Base-by-base conservation (phyloP, 2,888 invertebrate genomes). In the Parnassius mnemosyne region DNA sequence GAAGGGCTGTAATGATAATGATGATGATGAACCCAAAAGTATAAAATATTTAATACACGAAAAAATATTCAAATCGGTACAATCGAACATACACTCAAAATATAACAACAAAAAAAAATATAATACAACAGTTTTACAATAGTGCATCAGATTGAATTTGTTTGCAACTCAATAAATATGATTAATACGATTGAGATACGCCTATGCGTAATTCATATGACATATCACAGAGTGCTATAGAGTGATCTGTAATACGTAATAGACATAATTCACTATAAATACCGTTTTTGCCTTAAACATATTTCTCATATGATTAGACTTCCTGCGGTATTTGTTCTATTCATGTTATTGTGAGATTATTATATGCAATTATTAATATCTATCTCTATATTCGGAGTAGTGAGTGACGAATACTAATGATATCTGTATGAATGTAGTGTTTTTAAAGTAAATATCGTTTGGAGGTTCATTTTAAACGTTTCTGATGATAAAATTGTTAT, bases 221-320 rank as follows among this genome's bases (percentile, higher is more conserved):
- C 34, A 34, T 34, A 34, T 7, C 1, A 34, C 34, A 34, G 34
- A 34, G 34, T 34, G 34, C 34, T 34, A 7, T 57, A 10, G 12
- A 34, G 11, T 34, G 13, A 16, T 11, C 53, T 50, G 50, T 58
- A 62, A 62, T 57, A 5, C 34, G 46, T 57, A 41, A 57, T 42
- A 57, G 1, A 57, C 50, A 57, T 51, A 9, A 34, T n/a, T 16
- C 11, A n/a, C 12, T 53, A 10, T 63, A 34, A 34, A 34, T 56
- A 60, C 69, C 67, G 68, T 66, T 69, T 62, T 61, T 61, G 59
- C 64, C 60, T 61, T 63, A 13, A 69, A 72, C 76, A 79, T 78
- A 67, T 77, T 77, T 79, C 77, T 70, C 79, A 77, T 72, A 66
- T 77, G 71, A 72, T 49, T 64, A 60, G 67, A 58, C 57, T 66